phyloP scores from a whole-genome alignment of 2,888 invertebrate species.

The Anodontia alba region DNA sequence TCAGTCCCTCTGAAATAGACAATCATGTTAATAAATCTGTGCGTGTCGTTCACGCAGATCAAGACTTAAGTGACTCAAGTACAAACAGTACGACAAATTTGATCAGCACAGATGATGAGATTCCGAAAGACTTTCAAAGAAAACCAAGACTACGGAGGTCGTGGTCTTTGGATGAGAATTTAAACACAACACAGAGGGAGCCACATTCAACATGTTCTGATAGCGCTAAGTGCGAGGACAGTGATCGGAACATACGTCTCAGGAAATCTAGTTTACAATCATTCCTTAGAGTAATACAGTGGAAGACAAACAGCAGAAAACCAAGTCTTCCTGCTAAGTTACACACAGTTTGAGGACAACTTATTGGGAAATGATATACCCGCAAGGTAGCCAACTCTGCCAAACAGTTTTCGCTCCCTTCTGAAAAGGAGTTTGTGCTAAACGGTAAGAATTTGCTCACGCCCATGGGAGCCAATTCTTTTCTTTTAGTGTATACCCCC shows the following conservation, averaged over 20 bases:
- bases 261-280: constrained; percentile 3
- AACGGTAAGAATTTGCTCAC: too few species aligned
- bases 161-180: not conserved
- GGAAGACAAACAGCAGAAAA: not conserved
- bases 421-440: too few species aligned
- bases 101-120: not conserved
- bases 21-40: not conserved
- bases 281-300: not conserved
- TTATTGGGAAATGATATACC: too few species aligned
- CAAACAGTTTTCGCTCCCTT: too few species aligned
- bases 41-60: not conserved
- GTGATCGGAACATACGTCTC: not conserved
- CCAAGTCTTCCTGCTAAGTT: constrained; percentile 15
- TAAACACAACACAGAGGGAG: not conserved
- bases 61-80: not conserved
- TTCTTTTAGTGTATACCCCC: too few species aligned
- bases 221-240: not conserved
- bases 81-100: not conserved
- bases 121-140: not conserved
- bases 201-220: too few species aligned
- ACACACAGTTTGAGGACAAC: not conserved
- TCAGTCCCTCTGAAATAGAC: too few species aligned
- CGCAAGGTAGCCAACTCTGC: too few species aligned
- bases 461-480: too few species aligned
- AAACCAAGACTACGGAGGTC: not conserved